Evolutionary conservation across 92 coral and sea anemone species (phyloP).

Genomic region (Plumapathes pennacea): DNA sequence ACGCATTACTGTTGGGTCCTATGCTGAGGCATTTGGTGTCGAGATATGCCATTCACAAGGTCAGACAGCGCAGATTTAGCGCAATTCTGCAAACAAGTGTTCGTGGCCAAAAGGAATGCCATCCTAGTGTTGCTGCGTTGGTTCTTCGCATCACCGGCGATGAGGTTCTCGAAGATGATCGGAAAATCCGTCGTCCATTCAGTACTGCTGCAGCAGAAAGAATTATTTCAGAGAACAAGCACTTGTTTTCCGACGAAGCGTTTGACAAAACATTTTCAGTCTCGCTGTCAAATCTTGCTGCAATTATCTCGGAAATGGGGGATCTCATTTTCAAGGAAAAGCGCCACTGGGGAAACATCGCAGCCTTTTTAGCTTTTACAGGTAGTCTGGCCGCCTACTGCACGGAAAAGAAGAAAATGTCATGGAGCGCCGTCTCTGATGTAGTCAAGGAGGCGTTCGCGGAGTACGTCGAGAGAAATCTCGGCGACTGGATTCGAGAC

Average conservation of each 20-base stretch:
- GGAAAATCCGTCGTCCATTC: neutral
- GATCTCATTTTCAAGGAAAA: constrained; percentile 20
- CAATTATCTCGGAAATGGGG: constrained; percentile 20
- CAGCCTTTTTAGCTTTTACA: constrained; percentile 18
- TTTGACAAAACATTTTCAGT: constrained; percentile 6
- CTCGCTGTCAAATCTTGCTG: constrained; percentile 2
- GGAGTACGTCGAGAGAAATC: constrained; percentile 3
- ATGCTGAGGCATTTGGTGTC: neutral
- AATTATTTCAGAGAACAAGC: constrained; percentile 6
- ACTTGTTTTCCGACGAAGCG: constrained; percentile 4
- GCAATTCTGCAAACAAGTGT: neutral
- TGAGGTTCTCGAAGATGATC: constrained; percentile 1
- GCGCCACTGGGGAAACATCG: constrained; percentile 8
- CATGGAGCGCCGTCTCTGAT: neutral
- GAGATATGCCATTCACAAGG: constrained; percentile 8
- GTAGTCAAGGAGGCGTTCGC: constrained; percentile 1
- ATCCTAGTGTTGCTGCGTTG: neutral
- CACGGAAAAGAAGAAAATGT: constrained; percentile 3
- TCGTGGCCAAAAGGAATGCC: constrained; percentile 4
- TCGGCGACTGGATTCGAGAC: constrained; percentile 4
- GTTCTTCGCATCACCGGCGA: constrained; percentile 17
- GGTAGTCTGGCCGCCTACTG: constrained; percentile 21
- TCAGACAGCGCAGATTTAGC: constrained; percentile 15
- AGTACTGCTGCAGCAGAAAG: constrained; percentile 32
- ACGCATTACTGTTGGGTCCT: no score